Conservation (phyloP, 2,797 vertebrate genomes). For the Mastacembelus armatus region DNA sequence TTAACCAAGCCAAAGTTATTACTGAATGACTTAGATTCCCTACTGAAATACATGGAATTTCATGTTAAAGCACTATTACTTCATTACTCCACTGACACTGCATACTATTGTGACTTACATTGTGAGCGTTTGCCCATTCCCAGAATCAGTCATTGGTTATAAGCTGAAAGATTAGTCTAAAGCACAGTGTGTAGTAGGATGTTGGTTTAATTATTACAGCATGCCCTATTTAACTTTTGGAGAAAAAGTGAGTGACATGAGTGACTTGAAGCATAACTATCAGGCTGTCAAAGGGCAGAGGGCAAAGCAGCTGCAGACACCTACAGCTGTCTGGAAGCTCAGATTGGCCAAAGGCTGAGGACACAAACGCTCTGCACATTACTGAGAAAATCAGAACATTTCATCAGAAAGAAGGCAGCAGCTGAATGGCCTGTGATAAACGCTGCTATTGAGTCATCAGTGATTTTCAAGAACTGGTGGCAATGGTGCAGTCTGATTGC, state of each 20-base stretch:
- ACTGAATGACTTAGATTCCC: constrained; percentile 39
- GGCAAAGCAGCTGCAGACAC: constrained; percentile 71
- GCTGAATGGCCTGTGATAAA: constrained; percentile 76
- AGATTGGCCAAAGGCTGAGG: constrained; percentile 59
- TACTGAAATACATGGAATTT: constrained; percentile 38
- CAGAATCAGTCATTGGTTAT: constrained; percentile 53
- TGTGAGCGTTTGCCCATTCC: constrained; percentile 33
- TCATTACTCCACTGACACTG: constrained; percentile 54
- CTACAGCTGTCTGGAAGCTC: constrained; percentile 69
- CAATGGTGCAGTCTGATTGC: constrained; percentile 70
- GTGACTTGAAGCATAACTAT: constrained; percentile 41
- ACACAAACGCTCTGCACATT: constrained; percentile 44
- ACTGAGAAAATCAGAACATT: constrained; percentile 73
- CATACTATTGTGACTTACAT: constrained; percentile 53
- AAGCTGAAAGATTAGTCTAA: constrained; percentile 44
- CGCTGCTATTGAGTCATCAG: constrained; percentile 67
- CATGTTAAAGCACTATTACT: constrained; percentile 54
- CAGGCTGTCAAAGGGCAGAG: constrained; percentile 62
- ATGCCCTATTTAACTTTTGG: constrained; percentile 29
- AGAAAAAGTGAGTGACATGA: constrained; percentile 36
- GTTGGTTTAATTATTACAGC: constrained; percentile 24
- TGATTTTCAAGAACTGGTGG: constrained; percentile 68
- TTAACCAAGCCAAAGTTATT: constrained; percentile 42
- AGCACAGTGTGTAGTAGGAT: constrained; percentile 40
- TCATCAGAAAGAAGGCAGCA: constrained; percentile 66